Percentiles rank a stretch among this genome's conserved stretches.
Evolutionary conservation across 2,888 invertebrate species (phyloP).

Genomic region (Synanthedon myopaeformis): DNA sequence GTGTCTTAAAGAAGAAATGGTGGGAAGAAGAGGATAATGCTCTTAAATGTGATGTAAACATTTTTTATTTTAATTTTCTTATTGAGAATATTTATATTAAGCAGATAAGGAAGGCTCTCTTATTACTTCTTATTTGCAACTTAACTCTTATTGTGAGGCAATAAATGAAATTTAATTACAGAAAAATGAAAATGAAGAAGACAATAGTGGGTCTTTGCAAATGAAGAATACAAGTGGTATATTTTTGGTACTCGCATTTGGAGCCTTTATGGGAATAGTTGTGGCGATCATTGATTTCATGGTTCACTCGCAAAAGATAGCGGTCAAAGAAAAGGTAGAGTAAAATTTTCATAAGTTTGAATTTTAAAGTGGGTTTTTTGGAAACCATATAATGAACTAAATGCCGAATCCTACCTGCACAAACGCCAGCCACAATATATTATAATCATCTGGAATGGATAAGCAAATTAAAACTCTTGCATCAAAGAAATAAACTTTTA

Average conservation of each 20-base stretch:
- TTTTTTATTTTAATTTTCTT: slow-evolving; percentile 1
- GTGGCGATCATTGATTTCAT: slow-evolving; percentile 87
- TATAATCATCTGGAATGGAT: too few relatives aligned
- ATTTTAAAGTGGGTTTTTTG: neutral
- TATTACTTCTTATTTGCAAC: too few relatives aligned
- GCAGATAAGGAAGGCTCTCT: too few relatives aligned
- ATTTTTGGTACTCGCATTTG: slow-evolving; percentile 84
- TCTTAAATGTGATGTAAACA: slow-evolving; percentile 45
- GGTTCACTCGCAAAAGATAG: slow-evolving; percentile 83
- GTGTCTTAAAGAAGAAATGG: slow-evolving; percentile 86
- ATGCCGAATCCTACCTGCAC: too few relatives aligned
- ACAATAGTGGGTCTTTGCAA: slow-evolving; percentile 73
- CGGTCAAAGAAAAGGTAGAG: slow-evolving; percentile 80
- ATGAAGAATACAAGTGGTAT: slow-evolving; percentile 93
- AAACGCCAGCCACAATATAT: too few relatives aligned
- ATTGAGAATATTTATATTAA: neutral
- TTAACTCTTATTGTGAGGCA: too few relatives aligned
- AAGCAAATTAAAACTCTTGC: too few relatives aligned
- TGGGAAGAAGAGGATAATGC: slow-evolving; percentile 81
- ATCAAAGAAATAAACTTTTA: too few relatives aligned
- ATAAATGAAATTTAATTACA: too few relatives aligned
- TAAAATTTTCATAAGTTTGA: neutral
- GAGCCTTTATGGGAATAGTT: slow-evolving; percentile 76
- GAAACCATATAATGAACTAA: neutral
- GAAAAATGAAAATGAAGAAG: slow-evolving; percentile 20